These are phyloP conservation scores for Drosophila ezoana DNA, from an alignment of 2,888 invertebrate genomes.

Conservation along the genomic window DNA sequence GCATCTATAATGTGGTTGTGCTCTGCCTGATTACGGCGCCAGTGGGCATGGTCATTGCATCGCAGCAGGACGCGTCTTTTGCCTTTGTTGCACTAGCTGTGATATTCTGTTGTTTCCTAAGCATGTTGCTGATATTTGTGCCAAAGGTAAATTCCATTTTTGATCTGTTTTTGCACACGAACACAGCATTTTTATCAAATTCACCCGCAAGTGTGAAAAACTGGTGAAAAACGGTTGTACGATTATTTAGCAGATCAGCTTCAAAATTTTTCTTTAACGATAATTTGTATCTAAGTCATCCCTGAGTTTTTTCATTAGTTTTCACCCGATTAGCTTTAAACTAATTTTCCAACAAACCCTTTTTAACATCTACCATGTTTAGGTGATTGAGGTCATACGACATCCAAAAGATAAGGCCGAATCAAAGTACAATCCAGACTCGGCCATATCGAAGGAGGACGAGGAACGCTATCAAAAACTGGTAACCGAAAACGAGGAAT, in stretches of 20 bases:
- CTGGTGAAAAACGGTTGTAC: too few relatives aligned
- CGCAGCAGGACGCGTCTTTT: constrained; percentile 98
- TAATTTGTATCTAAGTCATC: too few relatives aligned
- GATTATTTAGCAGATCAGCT: too few relatives aligned
- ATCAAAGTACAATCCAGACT: constrained; percentile 94
- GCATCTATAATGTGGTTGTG: constrained; percentile 99
- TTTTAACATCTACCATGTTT: background rate
- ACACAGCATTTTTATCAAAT: too few relatives aligned
- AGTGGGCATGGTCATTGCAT: constrained; percentile 98
- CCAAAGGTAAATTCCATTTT: constrained; percentile 91
- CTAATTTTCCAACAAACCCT: background rate
- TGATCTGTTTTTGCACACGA: background rate
- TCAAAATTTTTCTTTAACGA: too few relatives aligned
- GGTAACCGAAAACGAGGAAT: constrained; percentile 96
- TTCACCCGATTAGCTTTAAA: too few relatives aligned
- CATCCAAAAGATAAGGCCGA: constrained; percentile 95
- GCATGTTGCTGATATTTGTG: constrained; percentile 99
- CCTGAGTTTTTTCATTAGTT: too few relatives aligned
- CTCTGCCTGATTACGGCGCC: constrained; percentile 99
- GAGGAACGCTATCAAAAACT: constrained; percentile 97
- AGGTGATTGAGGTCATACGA: constrained; percentile 95
- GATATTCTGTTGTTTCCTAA: constrained; percentile 98
- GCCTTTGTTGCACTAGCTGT: constrained; percentile 98
- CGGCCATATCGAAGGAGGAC: constrained; percentile 93
- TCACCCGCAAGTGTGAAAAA: too few relatives aligned